Conservation (phyloP, 2,888 invertebrate species). For the Helicoverpa assulta region DNA sequence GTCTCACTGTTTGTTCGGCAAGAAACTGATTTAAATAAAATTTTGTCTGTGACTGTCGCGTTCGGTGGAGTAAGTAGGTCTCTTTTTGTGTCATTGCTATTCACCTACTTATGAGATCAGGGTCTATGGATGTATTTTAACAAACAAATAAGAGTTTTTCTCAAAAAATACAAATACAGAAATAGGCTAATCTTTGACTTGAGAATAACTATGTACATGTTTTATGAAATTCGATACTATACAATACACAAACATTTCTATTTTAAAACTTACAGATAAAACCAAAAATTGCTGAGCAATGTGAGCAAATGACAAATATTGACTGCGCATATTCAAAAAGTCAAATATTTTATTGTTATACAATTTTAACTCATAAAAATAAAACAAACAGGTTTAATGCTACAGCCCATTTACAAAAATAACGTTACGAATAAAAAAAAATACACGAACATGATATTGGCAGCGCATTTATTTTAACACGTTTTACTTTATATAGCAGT, state of each 20-base stretch:
- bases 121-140: too few relatives aligned
- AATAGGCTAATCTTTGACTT: too few relatives aligned
- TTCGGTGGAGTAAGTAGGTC: not conserved
- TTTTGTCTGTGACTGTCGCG: slow-evolving; percentile 36
- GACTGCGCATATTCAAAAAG: not conserved
- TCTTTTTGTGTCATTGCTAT: not conserved
- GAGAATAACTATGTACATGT: too few relatives aligned
- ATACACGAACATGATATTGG: not conserved
- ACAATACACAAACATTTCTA: too few relatives aligned
- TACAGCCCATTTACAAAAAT: not conserved
- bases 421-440: not conserved
- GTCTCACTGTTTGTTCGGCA: slow-evolving; percentile 48
- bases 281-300: not conserved
- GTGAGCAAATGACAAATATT: too few relatives aligned
- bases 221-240: too few relatives aligned
- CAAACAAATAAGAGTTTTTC: too few relatives aligned
- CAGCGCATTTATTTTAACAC: not conserved
- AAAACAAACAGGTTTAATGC: not conserved
- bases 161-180: too few relatives aligned
- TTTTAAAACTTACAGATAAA: too few relatives aligned
- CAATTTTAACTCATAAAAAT: not conserved
- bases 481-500: not conserved
- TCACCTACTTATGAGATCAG: not conserved
- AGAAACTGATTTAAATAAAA: slow-evolving; percentile 58
- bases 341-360: not conserved